Base-by-base conservation (phyloP, 1,140 invertebrate genomes). In the Drosophila pseudoananassae region DNA sequence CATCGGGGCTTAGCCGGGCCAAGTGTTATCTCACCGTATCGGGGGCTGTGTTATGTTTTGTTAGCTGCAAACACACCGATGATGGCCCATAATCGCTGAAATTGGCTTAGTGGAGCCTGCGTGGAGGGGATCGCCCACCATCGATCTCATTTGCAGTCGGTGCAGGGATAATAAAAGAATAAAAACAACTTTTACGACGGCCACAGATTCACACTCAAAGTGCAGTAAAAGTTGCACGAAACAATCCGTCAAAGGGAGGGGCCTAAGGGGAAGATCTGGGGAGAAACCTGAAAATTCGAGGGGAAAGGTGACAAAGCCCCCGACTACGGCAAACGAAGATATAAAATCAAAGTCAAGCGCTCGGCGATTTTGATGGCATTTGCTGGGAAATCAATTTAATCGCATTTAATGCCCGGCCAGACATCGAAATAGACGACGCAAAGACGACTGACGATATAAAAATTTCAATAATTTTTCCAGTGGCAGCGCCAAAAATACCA, bases 161-260 rank as follows among this genome's bases (percentile, higher is more conserved):
- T 81, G 81, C 78, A 82, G 56, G 49, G 64, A 72, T 76, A 78
- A 74, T 76, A 76, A 83, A 88, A 76, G 66, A 88, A 87, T 88
- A 87, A 88, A 87, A 88, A 79, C 78, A 77, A 83, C 71, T 78
- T 87, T 87, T 82, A 87, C 79, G 83, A 88, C 54, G 50, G 65
- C 70, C 60, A 33, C 56, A 60, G 46, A 70, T 59, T 59, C 71
- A 60, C 66, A 76, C 82, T 83, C 76, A 69, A 83, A 83, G 65
- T 84, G 82, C 82, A 78, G 85, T 87, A 87, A 87, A 87, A 88
- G 70, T 87, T 80, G 78, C 65, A 51, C 27, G 58, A 58, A 14
- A 75, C 77, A 85, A 81, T 85, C 64, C 82, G 82, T 85, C 82
- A 87, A 65, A 55, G 23, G 31, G 7, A 8, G 25, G 25, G 40